Evolutionary conservation across 2,888 invertebrate species (phyloP).

Genomic region (Endotricha flammealis): DNA sequence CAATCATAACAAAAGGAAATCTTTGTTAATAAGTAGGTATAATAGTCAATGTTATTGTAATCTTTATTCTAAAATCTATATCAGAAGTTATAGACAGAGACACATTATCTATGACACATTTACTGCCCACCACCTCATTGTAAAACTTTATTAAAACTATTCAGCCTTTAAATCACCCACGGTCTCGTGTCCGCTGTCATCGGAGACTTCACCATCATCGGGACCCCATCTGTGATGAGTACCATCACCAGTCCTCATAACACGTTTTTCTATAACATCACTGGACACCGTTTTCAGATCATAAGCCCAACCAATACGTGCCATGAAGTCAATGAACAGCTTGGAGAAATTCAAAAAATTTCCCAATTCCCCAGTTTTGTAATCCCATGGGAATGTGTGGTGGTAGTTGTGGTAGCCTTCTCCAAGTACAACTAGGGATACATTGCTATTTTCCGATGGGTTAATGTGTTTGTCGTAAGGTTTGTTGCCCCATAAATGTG

Average conservation of each 20-base stretch:
- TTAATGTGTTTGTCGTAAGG: slow-evolving; percentile 87
- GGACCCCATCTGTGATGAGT: slow-evolving; percentile 86
- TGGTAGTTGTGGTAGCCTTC: slow-evolving; percentile 95
- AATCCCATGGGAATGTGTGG: slow-evolving; percentile 91
- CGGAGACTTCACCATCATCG: slow-evolving; percentile 77
- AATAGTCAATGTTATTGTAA: no score
- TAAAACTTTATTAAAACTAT: no score
- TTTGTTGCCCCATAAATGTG: slow-evolving; percentile 86
- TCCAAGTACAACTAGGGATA: slow-evolving; percentile 82
- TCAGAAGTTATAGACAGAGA: no score
- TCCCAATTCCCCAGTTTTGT: slow-evolving; percentile 88
- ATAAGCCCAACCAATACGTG: slow-evolving; percentile 90
- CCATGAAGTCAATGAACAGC: slow-evolving; percentile 87
- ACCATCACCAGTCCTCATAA: slow-evolving; percentile 86
- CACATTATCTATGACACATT: no score
- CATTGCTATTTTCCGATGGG: slow-evolving; percentile 83
- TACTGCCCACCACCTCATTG: no score
- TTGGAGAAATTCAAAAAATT: slow-evolving; percentile 84
- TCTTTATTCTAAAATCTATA: no score
- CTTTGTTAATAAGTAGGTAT: no score
- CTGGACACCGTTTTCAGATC: slow-evolving; percentile 88
- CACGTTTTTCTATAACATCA: slow-evolving; percentile 83
- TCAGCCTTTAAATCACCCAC: slow-evolving; percentile 41
- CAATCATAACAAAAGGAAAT: no score
- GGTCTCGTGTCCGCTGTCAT: slow-evolving; percentile 35